Evolutionary conservation across 2,888 invertebrate species (phyloP), one percentile per base, ranked within the genome.

Genomic region (Calliphora vomitoria): DNA sequence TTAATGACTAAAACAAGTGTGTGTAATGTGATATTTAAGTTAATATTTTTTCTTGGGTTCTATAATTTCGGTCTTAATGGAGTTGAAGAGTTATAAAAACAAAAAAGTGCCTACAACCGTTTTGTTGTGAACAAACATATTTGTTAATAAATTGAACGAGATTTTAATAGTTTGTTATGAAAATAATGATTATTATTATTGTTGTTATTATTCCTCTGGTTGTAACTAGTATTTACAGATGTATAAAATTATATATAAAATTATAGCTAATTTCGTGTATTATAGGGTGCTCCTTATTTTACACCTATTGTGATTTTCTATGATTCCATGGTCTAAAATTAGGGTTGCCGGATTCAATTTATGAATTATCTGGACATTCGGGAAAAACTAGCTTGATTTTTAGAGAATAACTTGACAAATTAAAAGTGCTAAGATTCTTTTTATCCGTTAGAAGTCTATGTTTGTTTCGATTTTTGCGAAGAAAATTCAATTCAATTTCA

Each of bases 21-120:
- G 38, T 84, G 76, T 81, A 87, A 87, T 87, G 87, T 81, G 80
- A 83, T 83, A 87, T 81, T 87, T 60, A 81, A 83, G 83, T 87
- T 86, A 87, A 87, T 83, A 83, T 80, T 72, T 74, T 82, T 74
- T 74, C 71, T 78, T 78, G 60, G 62, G 38, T 79, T 60, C 38
- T 71, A 50, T 71, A 20, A 44, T 72, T 84, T 74, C n/a, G 38
- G 72, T 25, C 60, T 83, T 74, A 87, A 87, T 78, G 81, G 72
- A 62, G 80, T 71, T 72, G 66, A 81, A 81, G 83, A 72, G 66
- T 76, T 76, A 53, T 81, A 68, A 38, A 50, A 86, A 62, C 53
- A 60, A 62, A 82, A 81, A 58, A 35, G 5, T 35, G 50, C 53
- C 58, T 72, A 64, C 44, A 66, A 47, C 20, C 64, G 47, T 72